These are phyloP conservation scores for Nestor notabilis DNA, from an alignment of 2,113 vertebrate species.

Conservation along the genomic window DNA sequence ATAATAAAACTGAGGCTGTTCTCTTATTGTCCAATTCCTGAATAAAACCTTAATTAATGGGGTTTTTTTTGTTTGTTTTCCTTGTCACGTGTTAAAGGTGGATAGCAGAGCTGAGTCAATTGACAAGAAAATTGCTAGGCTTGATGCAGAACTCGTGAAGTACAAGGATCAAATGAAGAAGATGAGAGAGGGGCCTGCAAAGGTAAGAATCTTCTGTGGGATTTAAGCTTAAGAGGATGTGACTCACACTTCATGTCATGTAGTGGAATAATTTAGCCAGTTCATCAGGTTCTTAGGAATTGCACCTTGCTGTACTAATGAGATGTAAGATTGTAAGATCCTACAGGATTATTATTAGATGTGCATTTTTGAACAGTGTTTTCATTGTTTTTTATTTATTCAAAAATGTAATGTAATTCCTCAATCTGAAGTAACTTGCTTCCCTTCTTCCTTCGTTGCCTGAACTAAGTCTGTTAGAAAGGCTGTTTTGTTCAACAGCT, in stretches of 20 bases:
- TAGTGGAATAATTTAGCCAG: background rate
- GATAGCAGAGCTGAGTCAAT: conserved; percentile 92
- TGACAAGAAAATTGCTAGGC: conserved; percentile 93
- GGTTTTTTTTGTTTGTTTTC: background rate
- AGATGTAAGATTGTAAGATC: background rate
- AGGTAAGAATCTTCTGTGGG: conserved; percentile 77
- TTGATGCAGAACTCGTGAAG: conserved; percentile 93
- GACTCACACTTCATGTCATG: background rate
- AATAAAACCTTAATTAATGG: background rate
- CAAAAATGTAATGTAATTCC: background rate
- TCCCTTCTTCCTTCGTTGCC: background rate
- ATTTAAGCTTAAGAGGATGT: background rate
- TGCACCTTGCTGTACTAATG: background rate
- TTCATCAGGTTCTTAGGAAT: background rate
- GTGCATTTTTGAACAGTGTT: background rate
- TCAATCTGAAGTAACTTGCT: background rate
- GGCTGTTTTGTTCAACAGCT: background rate
- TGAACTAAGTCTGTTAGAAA: background rate
- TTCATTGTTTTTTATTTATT: background rate
- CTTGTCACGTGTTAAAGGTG: conserved; percentile 76
- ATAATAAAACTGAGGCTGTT: background rate
- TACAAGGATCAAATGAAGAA: conserved; percentile 99
- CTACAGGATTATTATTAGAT: background rate
- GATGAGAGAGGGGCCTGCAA: conserved; percentile 97
- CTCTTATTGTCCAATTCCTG: background rate